Evolutionary conservation across 2,888 invertebrate species (phyloP).

Genomic region (Hemaris fuciformis): DNA sequence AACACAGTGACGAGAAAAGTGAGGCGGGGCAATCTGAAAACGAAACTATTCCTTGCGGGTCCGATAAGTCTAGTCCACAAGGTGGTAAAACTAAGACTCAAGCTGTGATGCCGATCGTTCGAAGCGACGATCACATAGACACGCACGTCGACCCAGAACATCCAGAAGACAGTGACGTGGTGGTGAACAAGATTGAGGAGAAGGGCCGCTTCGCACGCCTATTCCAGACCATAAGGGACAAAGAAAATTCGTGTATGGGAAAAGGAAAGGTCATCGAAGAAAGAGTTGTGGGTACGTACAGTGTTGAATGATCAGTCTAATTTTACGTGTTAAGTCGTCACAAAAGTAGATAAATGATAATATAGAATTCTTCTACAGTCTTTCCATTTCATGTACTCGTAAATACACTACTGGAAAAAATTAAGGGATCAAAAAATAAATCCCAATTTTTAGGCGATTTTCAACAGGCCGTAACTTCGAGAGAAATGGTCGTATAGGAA

Average conservation of each 20-base stretch:
- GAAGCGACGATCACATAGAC: conserved; percentile 71
- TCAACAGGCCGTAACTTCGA: too few species aligned
- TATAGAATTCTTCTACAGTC: too few species aligned
- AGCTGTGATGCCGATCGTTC: conserved; percentile 74
- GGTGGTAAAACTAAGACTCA: conserved; percentile 71
- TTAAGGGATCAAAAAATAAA: too few species aligned
- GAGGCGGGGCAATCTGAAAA: conserved; percentile 73
- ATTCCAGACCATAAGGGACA: conserved; percentile 70
- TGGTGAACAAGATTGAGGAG: conserved; percentile 60
- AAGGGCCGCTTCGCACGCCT: conserved; percentile 70
- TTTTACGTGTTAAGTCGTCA: neutral
- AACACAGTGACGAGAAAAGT: conserved; percentile 72
- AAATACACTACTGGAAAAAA: too few species aligned
- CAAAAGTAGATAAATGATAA: neutral
- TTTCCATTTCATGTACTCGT: too few species aligned
- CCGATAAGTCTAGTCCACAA: conserved; percentile 75
- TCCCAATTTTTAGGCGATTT: too few species aligned
- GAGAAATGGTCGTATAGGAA: too few species aligned
- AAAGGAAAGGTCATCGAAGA: conserved; percentile 77
- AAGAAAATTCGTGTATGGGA: conserved; percentile 75
- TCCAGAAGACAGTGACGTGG: conserved; percentile 62
- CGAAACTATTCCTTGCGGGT: conserved; percentile 74
- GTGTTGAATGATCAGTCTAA: neutral
- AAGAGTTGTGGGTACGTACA: conserved; percentile 55
- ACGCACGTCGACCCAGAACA: conserved; percentile 40